phyloP scores from a whole-genome alignment of 2,888 invertebrate species.

The Drosophila anomelani region DNA sequence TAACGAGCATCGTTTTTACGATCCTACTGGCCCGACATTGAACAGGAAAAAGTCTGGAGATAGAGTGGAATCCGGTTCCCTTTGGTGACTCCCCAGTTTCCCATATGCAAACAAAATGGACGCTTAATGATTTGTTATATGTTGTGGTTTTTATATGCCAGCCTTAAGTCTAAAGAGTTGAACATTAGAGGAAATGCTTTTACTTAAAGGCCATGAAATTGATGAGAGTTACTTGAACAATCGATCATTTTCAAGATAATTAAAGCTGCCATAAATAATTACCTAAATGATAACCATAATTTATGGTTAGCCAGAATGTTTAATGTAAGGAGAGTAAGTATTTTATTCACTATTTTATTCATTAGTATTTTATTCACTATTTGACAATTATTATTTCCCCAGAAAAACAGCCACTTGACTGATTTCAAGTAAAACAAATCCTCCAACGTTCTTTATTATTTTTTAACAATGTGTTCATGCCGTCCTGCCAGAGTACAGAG shows the following conservation, averaged over 20 bases:
- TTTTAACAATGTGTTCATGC: constrained; percentile 17
- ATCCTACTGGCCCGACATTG: constrained; percentile 44
- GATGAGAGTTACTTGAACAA: not conserved
- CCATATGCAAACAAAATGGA: constrained; percentile 23
- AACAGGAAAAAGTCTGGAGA: constrained; percentile 13
- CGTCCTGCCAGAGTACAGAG: not conserved
- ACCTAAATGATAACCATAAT: constrained; percentile 3
- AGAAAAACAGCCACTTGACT: not conserved
- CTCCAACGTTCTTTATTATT: not conserved
- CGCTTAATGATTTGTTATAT: constrained; percentile 68
- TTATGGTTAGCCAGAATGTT: not conserved
- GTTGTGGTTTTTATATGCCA: constrained; percentile 51
- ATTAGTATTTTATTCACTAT: too few relatives aligned
- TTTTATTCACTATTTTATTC: not conserved
- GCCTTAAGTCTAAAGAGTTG: not conserved
- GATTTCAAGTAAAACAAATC: not conserved
- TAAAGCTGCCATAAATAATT: constrained; percentile 15
- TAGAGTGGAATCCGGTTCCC: constrained; percentile 4
- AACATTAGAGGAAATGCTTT: constrained; percentile 16
- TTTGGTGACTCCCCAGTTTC: constrained; percentile 4
- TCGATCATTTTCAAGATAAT: constrained; percentile 30
- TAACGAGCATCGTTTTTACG: constrained; percentile 76
- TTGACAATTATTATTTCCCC: not conserved
- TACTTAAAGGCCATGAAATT: constrained; percentile 22
- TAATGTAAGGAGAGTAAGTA: not conserved